Conservation (phyloP, 2,888 invertebrate genomes). For the Thymelicus acteon region DNA sequence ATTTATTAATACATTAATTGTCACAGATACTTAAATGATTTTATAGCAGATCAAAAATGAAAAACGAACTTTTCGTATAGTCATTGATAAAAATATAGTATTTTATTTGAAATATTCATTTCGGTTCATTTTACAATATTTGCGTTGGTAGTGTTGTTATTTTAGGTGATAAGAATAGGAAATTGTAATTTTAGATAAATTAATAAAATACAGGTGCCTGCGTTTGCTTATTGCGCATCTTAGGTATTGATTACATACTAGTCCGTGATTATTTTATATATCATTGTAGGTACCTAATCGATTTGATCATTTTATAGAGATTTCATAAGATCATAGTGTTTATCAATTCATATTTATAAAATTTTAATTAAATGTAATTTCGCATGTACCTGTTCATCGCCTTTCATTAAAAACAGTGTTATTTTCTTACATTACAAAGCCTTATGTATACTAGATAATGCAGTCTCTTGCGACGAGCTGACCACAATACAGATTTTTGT, state of each 20-base stretch:
- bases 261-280: conserved; percentile 47
- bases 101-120: conserved; percentile 3
- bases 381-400: conserved; percentile 56
- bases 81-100: neutral
- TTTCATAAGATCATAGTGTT: conserved; percentile 24
- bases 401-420: conserved; percentile 48
- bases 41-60: neutral
- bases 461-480: conserved; percentile 52
- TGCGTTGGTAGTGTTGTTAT: conserved; percentile 18
- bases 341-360: conserved; percentile 33
- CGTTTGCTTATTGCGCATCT: conserved; percentile 46
- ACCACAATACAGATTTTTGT: conserved; percentile 70
- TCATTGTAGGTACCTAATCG: conserved; percentile 8
- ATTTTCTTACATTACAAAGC: conserved; percentile 52
- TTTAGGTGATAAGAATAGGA: conserved; percentile 19
- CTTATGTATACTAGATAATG: conserved; percentile 55
- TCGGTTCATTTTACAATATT: conserved; percentile 14
- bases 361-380: conserved; percentile 13
- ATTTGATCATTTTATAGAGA: conserved; percentile 33
- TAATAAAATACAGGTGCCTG: conserved; percentile 43
- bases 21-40: neutral
- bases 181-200: conserved; percentile 18
- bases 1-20: neutral
- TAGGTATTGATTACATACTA: conserved; percentile 49
- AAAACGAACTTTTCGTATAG: neutral